A percentile compares a stretch with the other conserved stretches of the same genome.
Conservation (phyloP, 37 sponge, comb jelly and placozoan species). For the Geodia barretti region DNA sequence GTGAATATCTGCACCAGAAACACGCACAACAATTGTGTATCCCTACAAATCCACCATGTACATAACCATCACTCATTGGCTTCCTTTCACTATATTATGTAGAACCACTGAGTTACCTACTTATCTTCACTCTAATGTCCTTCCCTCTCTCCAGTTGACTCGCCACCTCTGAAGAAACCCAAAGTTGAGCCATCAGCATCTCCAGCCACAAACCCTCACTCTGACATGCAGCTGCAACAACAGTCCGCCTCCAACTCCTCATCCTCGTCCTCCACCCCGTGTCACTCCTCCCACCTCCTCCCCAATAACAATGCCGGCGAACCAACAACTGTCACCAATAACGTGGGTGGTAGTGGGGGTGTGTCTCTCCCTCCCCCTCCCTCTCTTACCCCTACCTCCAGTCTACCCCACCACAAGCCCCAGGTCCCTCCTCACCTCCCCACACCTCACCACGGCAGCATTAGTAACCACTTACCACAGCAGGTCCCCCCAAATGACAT, state of each 20-base stretch:
- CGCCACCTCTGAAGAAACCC: constrained; percentile 26
- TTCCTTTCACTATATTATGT: background rate
- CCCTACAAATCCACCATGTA: too few species aligned
- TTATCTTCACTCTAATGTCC: too few species aligned
- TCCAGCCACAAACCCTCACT: background rate
- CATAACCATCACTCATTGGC: background rate
- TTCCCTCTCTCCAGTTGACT: constrained; percentile 26
- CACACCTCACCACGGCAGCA: background rate
- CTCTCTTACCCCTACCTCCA: background rate
- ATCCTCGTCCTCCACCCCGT: background rate
- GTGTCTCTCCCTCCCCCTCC: background rate
- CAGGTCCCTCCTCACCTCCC: background rate
- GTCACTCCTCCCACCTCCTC: background rate
- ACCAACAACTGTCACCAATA: background rate
- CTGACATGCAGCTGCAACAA: too few species aligned
- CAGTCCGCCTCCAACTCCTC: background rate
- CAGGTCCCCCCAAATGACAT: background rate
- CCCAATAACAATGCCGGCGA: background rate
- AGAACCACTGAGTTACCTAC: too few species aligned
- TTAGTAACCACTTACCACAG: background rate
- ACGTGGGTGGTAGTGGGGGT: background rate
- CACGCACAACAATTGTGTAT: too few species aligned
- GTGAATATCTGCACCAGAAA: too few species aligned
- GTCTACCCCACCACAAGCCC: background rate
- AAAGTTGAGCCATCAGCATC: constrained; percentile 24